These are phyloP conservation scores for Corydoras maculifer DNA, from an alignment of 2,113 vertebrate species.

Conservation along the genomic window DNA sequence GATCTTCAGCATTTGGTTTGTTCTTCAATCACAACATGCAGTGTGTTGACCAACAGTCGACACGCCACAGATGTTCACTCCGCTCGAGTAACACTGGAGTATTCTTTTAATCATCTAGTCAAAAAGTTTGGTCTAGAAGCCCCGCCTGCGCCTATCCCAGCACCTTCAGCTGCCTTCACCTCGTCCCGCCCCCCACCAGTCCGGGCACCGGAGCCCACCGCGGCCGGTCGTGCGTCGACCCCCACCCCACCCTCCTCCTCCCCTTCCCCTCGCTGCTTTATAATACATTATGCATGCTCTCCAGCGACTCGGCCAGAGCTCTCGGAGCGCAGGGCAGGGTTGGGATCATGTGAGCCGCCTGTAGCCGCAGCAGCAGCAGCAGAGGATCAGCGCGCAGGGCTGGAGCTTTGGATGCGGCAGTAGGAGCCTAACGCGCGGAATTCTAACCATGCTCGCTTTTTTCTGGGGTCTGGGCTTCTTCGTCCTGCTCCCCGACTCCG, in stretches of 20 bases:
- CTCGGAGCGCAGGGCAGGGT: not conserved
- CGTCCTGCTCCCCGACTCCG: slow-evolving; percentile 72
- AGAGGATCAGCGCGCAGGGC: slow-evolving; percentile 8
- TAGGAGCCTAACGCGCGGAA: not conserved
- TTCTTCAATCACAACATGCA: no score
- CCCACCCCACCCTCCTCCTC: slow-evolving; percentile 42
- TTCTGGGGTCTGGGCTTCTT: slow-evolving; percentile 83
- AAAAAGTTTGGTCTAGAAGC: not conserved
- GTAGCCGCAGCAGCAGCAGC: slow-evolving; percentile 1
- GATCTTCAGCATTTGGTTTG: no score
- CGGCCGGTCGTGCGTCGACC: slow-evolving; percentile 48
- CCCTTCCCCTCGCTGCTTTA: not conserved
- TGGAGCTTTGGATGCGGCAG: not conserved
- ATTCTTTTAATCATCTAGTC: slow-evolving; percentile 1
- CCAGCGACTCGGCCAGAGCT: slow-evolving; percentile 42
- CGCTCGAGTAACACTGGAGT: no score
- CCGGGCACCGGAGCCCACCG: slow-evolving; percentile 50
- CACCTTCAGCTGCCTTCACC: not conserved
- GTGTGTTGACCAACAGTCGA: no score
- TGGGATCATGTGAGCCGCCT: no score
- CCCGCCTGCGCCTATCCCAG: not conserved
- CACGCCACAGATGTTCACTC: no score
- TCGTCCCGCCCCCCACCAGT: not conserved
- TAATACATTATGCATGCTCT: slow-evolving; percentile 51
- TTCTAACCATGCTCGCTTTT: slow-evolving; percentile 86